Evolutionary conservation across 2,888 invertebrate species (phyloP), one percentile per base, ranked within the genome.

Genomic region (Zele albiditarsus): DNA sequence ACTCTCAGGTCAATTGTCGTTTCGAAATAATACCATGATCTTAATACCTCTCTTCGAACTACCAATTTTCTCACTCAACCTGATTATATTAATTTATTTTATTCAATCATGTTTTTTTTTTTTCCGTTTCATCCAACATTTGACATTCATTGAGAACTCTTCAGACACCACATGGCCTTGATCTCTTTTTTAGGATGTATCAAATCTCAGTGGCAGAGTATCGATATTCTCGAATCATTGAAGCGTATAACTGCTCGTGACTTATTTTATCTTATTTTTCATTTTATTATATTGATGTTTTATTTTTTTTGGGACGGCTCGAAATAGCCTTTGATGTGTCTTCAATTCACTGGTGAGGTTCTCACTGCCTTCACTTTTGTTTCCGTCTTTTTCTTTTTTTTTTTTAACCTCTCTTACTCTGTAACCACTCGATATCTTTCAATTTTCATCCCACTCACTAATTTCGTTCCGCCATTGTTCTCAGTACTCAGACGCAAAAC

Each of bases 391-490:
- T 23, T 42, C 38, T 66, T 42, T n/a, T 4, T 10, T 58, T 58
- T 23, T 42, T 38, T 66, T 42, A 5, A 42, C 25, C 42, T 42
- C 65, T 65, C 20, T 65, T 38, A 62, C 25, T 62, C 25, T 62
- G 27, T 78, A 74, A 76, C 53, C 69, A 74, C 70, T 70, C 53
- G 38, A 73, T 49, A 73, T 57, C 72, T 75, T 77, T 78, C 73
- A 69, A 66, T 60, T 71, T 72, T 66, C 78, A 73, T 77, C 77
- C 71, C 58, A 53, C 71, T 73, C 71, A 62, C 77, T 75, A 78
- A 78, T 78, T 77, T 74, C 42, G 75, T 69, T 72, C 75, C 65
- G 71, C 75, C 75, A 78, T 78, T 78, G 78, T 78, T 78, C 75
- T 70, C 75, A 57, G 60, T 71, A 75, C 71, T 73, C 46, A 12